Percentiles rank a stretch among this genome's conserved stretches.
phyloP scores from a whole-genome alignment of 1,140 invertebrate genomes.

The Archivesica marissinica region DNA sequence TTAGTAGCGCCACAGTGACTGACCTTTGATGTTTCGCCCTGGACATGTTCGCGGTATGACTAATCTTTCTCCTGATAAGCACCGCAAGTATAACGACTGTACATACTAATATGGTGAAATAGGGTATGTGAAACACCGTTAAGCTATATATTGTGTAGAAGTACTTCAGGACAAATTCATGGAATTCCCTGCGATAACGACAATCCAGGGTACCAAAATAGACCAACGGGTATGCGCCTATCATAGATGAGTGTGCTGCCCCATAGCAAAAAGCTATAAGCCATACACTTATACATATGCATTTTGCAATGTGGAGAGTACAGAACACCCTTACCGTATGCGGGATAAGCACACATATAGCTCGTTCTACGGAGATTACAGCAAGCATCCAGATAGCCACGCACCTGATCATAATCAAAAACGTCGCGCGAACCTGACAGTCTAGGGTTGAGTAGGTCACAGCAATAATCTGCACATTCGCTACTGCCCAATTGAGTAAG shows the following conservation, averaged over 20 bases:
- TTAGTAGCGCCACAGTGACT: neutral
- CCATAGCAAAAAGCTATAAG: neutral
- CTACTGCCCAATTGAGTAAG: neutral
- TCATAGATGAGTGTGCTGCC: neutral
- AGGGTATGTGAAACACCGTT: neutral
- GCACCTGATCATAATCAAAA: neutral
- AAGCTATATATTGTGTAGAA: neutral
- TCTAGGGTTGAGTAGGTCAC: too few species aligned
- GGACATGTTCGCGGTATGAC: neutral
- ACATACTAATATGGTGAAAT: neutral
- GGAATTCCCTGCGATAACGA: neutral
- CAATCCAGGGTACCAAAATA: neutral
- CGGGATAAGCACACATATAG: neutral
- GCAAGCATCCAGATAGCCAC: neutral
- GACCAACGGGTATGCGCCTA: too few species aligned
- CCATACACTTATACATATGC: neutral
- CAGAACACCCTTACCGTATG: neutral
- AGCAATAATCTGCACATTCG: neutral
- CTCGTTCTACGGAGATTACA: neutral
- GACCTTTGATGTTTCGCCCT: neutral
- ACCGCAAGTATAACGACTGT: neutral
- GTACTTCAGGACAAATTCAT: neutral
- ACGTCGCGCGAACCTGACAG: neutral
- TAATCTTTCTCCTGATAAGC: neutral
- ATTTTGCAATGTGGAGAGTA: neutral